phyloP scores from a whole-genome alignment of 2,113 vertebrate genomes.

The Rhipidura dahli region DNA sequence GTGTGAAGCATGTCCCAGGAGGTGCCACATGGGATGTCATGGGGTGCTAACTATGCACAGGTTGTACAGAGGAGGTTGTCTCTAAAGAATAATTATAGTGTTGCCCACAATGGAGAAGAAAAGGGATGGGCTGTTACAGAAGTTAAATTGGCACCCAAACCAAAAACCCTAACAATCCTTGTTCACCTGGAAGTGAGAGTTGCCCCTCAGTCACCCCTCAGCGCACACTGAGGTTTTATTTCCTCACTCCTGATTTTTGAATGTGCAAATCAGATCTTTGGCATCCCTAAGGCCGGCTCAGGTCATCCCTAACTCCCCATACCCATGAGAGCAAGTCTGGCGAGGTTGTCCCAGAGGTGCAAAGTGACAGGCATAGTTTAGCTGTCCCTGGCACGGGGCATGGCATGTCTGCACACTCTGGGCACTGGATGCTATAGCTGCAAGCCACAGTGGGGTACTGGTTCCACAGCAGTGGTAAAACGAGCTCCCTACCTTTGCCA shows the following conservation, averaged over 20 bases:
- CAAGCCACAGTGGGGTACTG: not conserved
- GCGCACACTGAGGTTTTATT: not conserved
- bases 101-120: not conserved
- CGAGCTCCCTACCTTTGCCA: not conserved
- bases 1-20: not conserved
- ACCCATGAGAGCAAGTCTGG: accelerated
- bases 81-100: not conserved
- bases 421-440: not conserved
- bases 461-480: not conserved
- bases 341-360: accelerated
- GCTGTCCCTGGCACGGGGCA: no score
- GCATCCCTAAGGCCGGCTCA: not conserved
- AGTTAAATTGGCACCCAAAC: not conserved
- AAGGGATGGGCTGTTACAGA: not conserved
- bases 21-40: not conserved
- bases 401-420: accelerated
- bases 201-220: not conserved
- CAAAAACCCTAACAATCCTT: not conserved
- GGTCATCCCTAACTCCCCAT: not conserved
- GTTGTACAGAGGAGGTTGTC: not conserved
- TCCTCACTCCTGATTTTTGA: not conserved
- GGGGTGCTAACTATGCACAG: not conserved
- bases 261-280: not conserved
- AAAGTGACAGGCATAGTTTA: not conserved
- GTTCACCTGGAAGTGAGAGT: not conserved